A percentile compares a stretch with the other conserved stretches of the same genome.
These are phyloP conservation scores for Aldabrachelys gigantea DNA, from an alignment of 2,113 vertebrate genomes.

Conservation along the genomic window DNA sequence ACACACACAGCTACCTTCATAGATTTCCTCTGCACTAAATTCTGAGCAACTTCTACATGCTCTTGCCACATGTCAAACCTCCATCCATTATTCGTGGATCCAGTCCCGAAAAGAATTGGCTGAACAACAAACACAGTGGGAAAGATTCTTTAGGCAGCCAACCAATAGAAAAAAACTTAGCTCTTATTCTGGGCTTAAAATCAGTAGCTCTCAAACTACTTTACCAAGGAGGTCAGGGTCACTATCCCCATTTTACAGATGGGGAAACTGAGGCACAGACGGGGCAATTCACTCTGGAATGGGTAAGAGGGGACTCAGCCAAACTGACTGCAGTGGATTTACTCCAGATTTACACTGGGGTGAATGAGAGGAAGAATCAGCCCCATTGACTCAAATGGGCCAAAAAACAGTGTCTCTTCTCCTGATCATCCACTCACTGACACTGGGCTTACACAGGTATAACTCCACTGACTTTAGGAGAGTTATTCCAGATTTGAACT, in stretches of 20 bases:
- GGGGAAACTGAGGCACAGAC: not conserved
- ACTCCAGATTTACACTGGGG: too few species aligned
- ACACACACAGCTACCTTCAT: not conserved
- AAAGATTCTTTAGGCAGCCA: not conserved
- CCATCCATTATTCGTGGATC: not conserved
- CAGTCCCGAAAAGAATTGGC: accelerated
- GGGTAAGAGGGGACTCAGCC: not conserved
- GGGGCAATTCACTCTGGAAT: not conserved
- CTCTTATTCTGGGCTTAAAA: not conserved
- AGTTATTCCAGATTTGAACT: too few species aligned
- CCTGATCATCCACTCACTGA: too few species aligned
- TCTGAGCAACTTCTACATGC: not conserved
- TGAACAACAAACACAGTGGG: not conserved
- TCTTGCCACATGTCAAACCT: not conserved
- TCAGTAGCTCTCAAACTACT: not conserved
- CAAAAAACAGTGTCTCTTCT: too few species aligned
- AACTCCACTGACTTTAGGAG: too few species aligned
- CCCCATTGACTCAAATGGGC: too few species aligned
- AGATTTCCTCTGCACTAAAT: not conserved
- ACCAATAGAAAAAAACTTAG: not conserved
- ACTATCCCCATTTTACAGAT: not conserved
- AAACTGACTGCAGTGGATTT: too few species aligned
- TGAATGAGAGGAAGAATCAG: too few species aligned
- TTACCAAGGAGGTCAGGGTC: not conserved
- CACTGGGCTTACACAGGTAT: too few species aligned